Percentiles rank a stretch among this genome's conserved stretches.
Evolutionary conservation across 2,888 invertebrate species (phyloP).

Genomic region (Hedya salicella): DNA sequence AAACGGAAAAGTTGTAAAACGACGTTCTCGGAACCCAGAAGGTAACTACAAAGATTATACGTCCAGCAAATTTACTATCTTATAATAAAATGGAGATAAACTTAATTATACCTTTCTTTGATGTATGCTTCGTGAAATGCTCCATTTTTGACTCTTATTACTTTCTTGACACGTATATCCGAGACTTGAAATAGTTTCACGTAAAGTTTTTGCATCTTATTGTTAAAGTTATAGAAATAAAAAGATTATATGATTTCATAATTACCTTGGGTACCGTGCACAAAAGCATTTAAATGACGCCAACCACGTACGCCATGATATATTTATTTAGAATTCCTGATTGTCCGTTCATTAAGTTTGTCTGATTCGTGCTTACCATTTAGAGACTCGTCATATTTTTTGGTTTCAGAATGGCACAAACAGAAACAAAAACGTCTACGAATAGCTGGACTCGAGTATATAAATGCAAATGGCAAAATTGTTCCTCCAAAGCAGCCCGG

Average conservation of each 20-base stretch:
- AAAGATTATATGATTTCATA: not conserved
- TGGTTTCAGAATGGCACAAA: conserved; percentile 83
- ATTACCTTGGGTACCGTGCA: not conserved
- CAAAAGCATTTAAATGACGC: conserved; percentile 7
- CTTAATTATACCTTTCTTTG: conserved; percentile 46
- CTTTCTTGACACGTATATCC: conserved; percentile 66
- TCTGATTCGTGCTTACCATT: too few species aligned
- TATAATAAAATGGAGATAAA: conserved; percentile 37
- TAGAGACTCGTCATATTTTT: too few species aligned
- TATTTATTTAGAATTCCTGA: conserved; percentile 9
- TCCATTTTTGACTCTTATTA: conserved; percentile 77
- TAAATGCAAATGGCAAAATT: conserved; percentile 84
- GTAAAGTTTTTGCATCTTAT: conserved; percentile 28
- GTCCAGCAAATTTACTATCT: conserved; percentile 32
- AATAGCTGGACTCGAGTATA: conserved; percentile 83
- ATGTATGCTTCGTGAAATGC: conserved; percentile 52
- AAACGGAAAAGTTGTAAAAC: conserved; percentile 81
- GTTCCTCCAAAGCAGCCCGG: conserved; percentile 83
- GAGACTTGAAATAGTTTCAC: conserved; percentile 49
- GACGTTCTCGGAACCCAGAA: conserved; percentile 79
- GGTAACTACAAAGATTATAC: conserved; percentile 60
- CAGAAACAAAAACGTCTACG: conserved; percentile 84
- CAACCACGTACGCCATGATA: conserved; percentile 4
- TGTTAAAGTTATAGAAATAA: not conserved
- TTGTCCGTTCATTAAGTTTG: not conserved